phyloP scores from a whole-genome alignment of 2,888 invertebrate species.

The Chymomyza procnemis region DNA sequence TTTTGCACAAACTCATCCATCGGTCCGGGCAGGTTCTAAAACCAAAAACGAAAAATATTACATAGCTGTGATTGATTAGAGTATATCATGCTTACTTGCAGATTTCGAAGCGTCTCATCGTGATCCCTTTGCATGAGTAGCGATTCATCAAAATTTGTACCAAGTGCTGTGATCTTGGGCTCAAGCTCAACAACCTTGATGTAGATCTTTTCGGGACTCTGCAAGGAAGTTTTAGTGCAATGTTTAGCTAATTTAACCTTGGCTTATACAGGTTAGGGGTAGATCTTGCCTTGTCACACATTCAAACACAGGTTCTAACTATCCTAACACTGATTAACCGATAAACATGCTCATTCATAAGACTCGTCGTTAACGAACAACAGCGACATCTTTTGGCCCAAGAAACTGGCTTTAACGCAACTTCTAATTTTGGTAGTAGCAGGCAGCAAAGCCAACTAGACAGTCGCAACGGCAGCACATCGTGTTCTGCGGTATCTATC shows the following conservation, averaged over 20 bases:
- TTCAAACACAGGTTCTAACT: conserved; percentile 24
- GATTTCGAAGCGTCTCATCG: conserved; percentile 88
- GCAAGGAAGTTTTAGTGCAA: conserved; percentile 69
- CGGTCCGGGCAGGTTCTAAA: conserved; percentile 90
- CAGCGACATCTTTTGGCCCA: conserved; percentile 39
- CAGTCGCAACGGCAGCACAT: conserved; percentile 7
- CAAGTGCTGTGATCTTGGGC: conserved; percentile 89
- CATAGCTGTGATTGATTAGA: not conserved
- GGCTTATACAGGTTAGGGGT: not conserved
- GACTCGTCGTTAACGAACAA: conserved; percentile 31
- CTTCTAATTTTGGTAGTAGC: conserved; percentile 66
- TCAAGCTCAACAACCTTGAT: conserved; percentile 91
- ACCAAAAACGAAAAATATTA: not conserved
- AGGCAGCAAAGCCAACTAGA: conserved; percentile 10
- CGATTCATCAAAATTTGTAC: conserved; percentile 87
- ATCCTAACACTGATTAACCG: conserved; percentile 4
- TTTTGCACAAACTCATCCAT: conserved; percentile 91
- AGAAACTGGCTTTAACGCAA: conserved; percentile 59
- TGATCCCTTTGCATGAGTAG: conserved; percentile 87
- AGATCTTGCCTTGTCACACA: not conserved
- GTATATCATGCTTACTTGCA: conserved; percentile 83
- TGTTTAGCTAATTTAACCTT: not conserved
- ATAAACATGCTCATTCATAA: conserved; percentile 50
- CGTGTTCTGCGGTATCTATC: conserved; percentile 1
- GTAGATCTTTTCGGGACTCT: conserved; percentile 90